Evolutionary conservation across 2,888 invertebrate species (phyloP), one percentile per base, ranked within the genome.

Genomic region (Trachelus troglodyta): DNA sequence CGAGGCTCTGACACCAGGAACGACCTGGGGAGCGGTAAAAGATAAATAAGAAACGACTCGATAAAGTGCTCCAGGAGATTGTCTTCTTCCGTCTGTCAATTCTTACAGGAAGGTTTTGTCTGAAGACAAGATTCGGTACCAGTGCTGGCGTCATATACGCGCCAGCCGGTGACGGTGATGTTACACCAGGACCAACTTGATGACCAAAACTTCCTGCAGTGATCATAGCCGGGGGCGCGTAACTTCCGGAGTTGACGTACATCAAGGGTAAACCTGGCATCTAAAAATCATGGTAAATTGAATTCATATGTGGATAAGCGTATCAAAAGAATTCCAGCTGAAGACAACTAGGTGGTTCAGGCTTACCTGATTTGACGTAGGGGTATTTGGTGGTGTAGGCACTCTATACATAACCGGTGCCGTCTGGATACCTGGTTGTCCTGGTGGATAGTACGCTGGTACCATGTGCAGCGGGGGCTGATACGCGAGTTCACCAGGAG

Each of bases 171-270:
- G 88, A 89, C 4, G 90, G 86, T 1, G 90, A 87, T 2, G 89
- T 85, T n/a, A 87, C 89, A 34, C 81, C 87, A 34, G 87, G 89
- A 34, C 87, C 86, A 68, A 91, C 85, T 80, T 90, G 90, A 80
- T 89, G 90, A 12, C 90, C 88, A 76, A 89, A 91, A 12, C 87
- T 87, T 69, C 89, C 90, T 34, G 88, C 81, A 3, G 89, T 84
- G 73, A 91, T 85, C 86, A 91, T 87, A 4, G 89, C 82, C 30
- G 89, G 88, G 35, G 90, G 86, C 4, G 89, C 85, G 78, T 90
- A 91, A 74, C 85, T 89, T 30, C 88, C 87, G n/a, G 91, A 90
- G 81, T 91, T 91, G 4, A 91, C 88, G 73, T 91, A 91, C 91
- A 91, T 91, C 80, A 91, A 75, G 12, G 91, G 91, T 79, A 91